Percentiles rank a stretch among this genome's conserved stretches.
phyloP scores from a whole-genome alignment of 35 echinoderm and acorn worm genomes.

The Lytechinus variegatus region DNA sequence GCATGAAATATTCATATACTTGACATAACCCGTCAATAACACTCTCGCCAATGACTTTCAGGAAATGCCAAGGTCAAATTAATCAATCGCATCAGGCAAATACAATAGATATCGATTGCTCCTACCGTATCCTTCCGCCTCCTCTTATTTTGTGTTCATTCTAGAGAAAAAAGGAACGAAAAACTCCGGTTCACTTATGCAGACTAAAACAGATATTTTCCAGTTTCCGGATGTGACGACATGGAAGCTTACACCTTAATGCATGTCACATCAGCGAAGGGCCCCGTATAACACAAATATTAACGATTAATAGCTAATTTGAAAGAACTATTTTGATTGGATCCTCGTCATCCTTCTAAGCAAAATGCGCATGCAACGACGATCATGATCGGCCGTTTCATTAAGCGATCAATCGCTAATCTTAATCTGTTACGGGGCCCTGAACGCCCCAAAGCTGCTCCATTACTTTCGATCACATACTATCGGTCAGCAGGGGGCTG shows the following conservation, averaged over 20 bases:
- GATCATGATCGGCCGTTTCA: too few relatives aligned
- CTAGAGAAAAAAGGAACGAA: neutral
- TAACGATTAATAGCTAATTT: too few relatives aligned
- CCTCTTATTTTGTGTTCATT: neutral
- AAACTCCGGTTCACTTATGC: neutral
- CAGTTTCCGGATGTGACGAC: neutral
- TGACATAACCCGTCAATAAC: neutral
- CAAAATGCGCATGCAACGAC: too few relatives aligned
- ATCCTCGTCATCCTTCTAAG: too few relatives aligned
- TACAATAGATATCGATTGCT: neutral
- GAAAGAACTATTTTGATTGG: too few relatives aligned
- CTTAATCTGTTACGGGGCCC: too few relatives aligned
- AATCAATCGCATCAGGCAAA: neutral
- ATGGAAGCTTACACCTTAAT: neutral
- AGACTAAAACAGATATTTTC: neutral
- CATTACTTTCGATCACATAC: too few relatives aligned
- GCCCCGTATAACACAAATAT: too few relatives aligned
- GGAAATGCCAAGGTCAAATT: constrained; percentile 12
- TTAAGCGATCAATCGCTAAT: too few relatives aligned
- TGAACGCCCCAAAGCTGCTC: too few relatives aligned
- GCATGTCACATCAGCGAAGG: neutral
- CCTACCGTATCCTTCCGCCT: neutral
- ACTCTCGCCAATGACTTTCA: constrained; percentile 4
- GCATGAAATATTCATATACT: neutral
- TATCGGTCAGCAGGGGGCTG: too few relatives aligned